A percentile compares a stretch with the other conserved stretches of the same genome.
Evolutionary conservation across 2,797 vertebrate species (phyloP).

Genomic region (Sorex maritimensis): DNA sequence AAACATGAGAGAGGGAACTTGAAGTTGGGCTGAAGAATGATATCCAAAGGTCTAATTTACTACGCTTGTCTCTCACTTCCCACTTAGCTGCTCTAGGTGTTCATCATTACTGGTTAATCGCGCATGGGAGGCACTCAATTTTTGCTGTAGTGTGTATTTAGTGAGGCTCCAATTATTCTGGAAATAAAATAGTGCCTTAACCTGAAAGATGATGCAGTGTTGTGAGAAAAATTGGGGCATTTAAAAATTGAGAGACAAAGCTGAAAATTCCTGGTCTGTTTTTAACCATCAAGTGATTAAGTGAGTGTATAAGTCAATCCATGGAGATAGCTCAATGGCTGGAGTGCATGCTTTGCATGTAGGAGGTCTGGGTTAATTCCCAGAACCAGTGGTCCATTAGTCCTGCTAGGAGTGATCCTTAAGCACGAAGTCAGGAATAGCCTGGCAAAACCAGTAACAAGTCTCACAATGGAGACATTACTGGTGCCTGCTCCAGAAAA

Average conservation of each 20-base stretch:
- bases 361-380: too few species aligned
- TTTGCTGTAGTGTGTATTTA: not conserved
- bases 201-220: not conserved
- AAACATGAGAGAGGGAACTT: not conserved
- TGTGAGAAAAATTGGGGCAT: not conserved
- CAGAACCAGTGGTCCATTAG: too few species aligned
- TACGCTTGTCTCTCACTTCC: not conserved
- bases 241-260: not conserved
- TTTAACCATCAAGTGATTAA: not conserved
- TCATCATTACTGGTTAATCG: not conserved
- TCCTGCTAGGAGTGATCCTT: too few species aligned
- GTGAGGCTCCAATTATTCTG: not conserved
- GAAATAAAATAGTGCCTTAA: not conserved
- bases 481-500: too few species aligned
- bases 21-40: not conserved
- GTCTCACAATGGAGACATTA: too few species aligned
- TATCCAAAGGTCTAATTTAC: not conserved
- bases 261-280: constrained; percentile 13
- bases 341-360: too few species aligned
- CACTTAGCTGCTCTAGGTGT: not conserved
- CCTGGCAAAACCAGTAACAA: too few species aligned
- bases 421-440: too few species aligned
- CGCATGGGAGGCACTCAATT: not conserved
- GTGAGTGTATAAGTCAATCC: too few species aligned
- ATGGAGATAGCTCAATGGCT: too few species aligned